Evolutionary conservation across 2,797 vertebrate genomes (phyloP), one percentile per base, ranked within the genome.

Genomic region (Tadarida brasiliensis): DNA sequence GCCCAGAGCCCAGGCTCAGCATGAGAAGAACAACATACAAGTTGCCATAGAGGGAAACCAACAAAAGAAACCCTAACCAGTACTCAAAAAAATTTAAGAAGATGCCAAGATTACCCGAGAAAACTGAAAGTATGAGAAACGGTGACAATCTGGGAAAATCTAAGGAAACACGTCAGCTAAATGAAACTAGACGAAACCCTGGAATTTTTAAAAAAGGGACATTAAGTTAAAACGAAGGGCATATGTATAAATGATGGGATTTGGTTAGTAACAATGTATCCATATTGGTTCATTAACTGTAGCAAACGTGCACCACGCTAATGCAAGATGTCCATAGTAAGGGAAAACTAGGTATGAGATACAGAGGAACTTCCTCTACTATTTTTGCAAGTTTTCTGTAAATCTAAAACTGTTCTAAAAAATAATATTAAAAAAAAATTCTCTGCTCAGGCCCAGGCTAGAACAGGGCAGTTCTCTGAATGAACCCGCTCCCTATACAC

Each of bases 401-500:
- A 92, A 39, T 73, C 20, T 10, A 56, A 93, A 95, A 92, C 19
- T 77, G 1, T 70, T 94, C 30, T 68, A 61, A 51, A 90, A 87
- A 87, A 39, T 39, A 54, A 11, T 80, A 17, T 85, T 6, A 49
- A 71, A 83, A 35, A 74, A 68, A 26, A 59, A 54, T 1, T 24
- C 44, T 85, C 44, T 61, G 14, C 49, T 87, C 10, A 87, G 14
- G 63, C 20, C 47, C 59, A 68, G 51, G 26, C 6, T 12, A 17
- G 15, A 65, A 87, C 57, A 47, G 67, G 22, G 33, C 77, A 77
- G 49, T 16, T 12, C 11, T 82, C 19, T 30, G 63, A 88, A 73
- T 1, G 49, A 74, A 86, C 3, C 2, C 51, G 24, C 80, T 87
- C 82, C 90, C 56, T 54, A 33, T 68, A 39, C 51, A 77, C 76